Base-by-base conservation (phyloP, 1,140 invertebrate genomes). In the Chymomyza costata region DNA sequence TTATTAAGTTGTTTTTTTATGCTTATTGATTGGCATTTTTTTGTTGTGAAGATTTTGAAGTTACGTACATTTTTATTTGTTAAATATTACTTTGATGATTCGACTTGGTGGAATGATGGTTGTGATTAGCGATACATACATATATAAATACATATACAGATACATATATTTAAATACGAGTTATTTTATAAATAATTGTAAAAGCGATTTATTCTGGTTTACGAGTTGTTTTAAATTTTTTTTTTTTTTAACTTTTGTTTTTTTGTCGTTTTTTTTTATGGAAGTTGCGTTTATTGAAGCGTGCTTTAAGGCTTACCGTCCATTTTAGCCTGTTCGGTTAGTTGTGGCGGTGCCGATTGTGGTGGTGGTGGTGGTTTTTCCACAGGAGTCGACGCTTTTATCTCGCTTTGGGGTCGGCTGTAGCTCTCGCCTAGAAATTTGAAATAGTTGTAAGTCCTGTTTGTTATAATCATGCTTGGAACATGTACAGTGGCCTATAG, bases 341-440 rank as follows among this genome's bases (percentile, higher is more conserved):
- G 85, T 78, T 91, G 89, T 49, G 90, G 90, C 32, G 90, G 89
- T 60, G 90, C 90, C 46, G 90, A 91, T 68, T 91, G 89, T 47
- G 90, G 90, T 44, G 90, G 88, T 46, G 89, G 90, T 44, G 89
- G 89, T 62, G 88, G 87, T 53, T 89, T 85, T 60, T 90, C 90
- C 35, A 90, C 87, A 48, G 89, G 89, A 55, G 88, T 90, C 87
- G 90, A 91, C 43, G 88, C 90, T 74, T 91, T 91, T 31, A 91
- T 89, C 87, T 92, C 91, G 80, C 91, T 92, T 80, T 91, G 90
- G 47, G 91, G 90, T 85, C 91, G 87, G 59, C 87, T 89, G 30
- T 88, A 86, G 63, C 60, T 85, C 49, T 85, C 84, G 48, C 82
- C 83, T 85, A 35, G 5, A 38, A 19, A 47, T 8, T 35, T 16